Evolutionary conservation across 2,888 invertebrate species (phyloP), one percentile per base, ranked within the genome.

Genomic region (Anthophora plumipes): DNA sequence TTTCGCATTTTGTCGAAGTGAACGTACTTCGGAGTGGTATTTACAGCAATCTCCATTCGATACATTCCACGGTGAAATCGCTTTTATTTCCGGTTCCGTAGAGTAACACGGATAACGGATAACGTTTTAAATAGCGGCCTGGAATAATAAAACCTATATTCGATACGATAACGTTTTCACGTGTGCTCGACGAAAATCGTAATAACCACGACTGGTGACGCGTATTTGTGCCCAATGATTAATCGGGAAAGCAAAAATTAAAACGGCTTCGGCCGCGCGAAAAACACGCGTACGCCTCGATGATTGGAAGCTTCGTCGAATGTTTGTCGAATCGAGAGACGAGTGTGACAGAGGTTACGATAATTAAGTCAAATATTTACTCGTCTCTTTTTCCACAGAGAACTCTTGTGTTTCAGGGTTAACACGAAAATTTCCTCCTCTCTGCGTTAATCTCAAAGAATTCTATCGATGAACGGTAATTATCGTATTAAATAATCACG

Each of bases 101-200:
- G n/a, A 14, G 1, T 1, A 4, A n/a, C 0, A 1, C n/a, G 43
- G 55, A 71, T 54, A 60, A 60, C 59, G 25, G 59, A 68, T 60
- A 60, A 37, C 41, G n/a, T 54, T 68, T 74, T 31, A 37, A 69
- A 50, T 48, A 17, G 43, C 31, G 39, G 17, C 31, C n/a, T 55
- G 55, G 20, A 22, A 14, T 31, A 61, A 61, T 52, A 31, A 39
- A n/a, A n/a, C n/a, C n/a, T n/a, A n/a, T n/a, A n/a, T n/a, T 68
- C 50, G 25, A 59, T 73, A 41, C n/a, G 5, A 54, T 2, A 22
- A 17, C 14, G 25, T 31, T 48, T 63, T 48, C 31, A 1, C 7
- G 50, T 22, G 50, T 57, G 57, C 48, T 9, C 5, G 22, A 48
- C 6, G 59, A 22, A 69, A 69, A 74, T 69, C 52, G 52, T 70